phyloP scores from a whole-genome alignment of 1,140 invertebrate species.

The Formica exsecta region DNA sequence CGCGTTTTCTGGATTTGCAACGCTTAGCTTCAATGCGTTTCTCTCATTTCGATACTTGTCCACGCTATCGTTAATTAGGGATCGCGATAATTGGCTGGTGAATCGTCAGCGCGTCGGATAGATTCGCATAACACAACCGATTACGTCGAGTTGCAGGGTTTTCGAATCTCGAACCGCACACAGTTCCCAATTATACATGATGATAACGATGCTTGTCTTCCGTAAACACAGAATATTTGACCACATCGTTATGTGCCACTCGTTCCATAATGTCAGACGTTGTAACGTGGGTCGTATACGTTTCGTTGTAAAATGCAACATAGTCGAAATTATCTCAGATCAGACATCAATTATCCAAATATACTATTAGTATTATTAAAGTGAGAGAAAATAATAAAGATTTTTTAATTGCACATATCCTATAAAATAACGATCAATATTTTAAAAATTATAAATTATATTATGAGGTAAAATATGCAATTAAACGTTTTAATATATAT shows the following conservation, averaged over 20 bases:
- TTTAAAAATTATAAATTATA: not conserved
- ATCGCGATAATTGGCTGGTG: conserved; percentile 56
- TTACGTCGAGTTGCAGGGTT: conserved; percentile 39
- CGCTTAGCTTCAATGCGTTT: not conserved
- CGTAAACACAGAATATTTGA: conserved; percentile 64
- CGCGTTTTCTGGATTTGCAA: conserved; percentile 2
- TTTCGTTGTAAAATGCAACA: not conserved
- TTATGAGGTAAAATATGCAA: no score
- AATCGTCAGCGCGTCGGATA: conserved; percentile 28
- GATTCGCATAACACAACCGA: conserved; percentile 50
- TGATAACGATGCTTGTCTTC: conserved; percentile 55
- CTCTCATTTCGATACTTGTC: conserved; percentile 10
- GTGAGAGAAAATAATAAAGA: not conserved
- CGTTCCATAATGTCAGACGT: conserved; percentile 15
- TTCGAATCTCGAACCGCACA: conserved; percentile 49
- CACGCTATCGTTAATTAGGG: conserved; percentile 46
- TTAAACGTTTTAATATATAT: not conserved
- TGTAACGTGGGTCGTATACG: not conserved
- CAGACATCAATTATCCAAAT: not conserved
- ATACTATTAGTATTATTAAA: not conserved
- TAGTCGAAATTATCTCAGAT: not conserved
- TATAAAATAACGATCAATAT: not conserved
- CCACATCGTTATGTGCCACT: conserved; percentile 26
- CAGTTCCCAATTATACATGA: conserved; percentile 51
- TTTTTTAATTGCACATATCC: not conserved